Evolutionary conservation across 2,797 vertebrate genomes (phyloP).

Genomic region (Trachurus trachurus): DNA sequence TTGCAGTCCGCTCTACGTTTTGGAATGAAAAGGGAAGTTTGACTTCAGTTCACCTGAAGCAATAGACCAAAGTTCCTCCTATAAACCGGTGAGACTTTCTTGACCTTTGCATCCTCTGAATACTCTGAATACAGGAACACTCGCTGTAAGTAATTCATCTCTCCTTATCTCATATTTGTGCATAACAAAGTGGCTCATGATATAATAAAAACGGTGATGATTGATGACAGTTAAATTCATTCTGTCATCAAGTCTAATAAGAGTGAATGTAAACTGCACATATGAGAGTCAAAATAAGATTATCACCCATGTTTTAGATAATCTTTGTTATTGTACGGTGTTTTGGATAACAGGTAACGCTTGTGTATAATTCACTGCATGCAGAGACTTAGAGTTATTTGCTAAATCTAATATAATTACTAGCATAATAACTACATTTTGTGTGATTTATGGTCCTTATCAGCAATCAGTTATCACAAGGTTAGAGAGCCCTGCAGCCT

Average conservation of each 20-base stretch:
- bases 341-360: neutral
- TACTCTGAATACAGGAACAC: neutral
- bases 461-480: neutral
- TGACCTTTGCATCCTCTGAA: slow-evolving; percentile 72
- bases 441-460: neutral
- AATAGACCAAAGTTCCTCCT: slow-evolving; percentile 73
- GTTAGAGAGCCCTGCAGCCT: neutral
- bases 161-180: neutral
- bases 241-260: slow-evolving; percentile 1
- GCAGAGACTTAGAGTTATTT: neutral
- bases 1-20: slow-evolving; percentile 27
- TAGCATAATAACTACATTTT: neutral
- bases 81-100: slow-evolving; percentile 63
- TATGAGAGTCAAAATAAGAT: neutral
- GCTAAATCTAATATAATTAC: neutral
- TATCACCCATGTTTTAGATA: neutral
- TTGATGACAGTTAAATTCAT: neutral
- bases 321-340: neutral
- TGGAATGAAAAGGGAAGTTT: slow-evolving; percentile 9
- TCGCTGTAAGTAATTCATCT: slow-evolving; percentile 9
- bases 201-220: neutral
- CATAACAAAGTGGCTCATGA: neutral
- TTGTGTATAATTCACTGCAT: neutral
- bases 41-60: slow-evolving; percentile 38
- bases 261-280: neutral